A percentile compares a stretch with the other conserved stretches of the same genome.
Conservation (phyloP, 2,888 invertebrate species). For the Lithophane ornitopus region DNA sequence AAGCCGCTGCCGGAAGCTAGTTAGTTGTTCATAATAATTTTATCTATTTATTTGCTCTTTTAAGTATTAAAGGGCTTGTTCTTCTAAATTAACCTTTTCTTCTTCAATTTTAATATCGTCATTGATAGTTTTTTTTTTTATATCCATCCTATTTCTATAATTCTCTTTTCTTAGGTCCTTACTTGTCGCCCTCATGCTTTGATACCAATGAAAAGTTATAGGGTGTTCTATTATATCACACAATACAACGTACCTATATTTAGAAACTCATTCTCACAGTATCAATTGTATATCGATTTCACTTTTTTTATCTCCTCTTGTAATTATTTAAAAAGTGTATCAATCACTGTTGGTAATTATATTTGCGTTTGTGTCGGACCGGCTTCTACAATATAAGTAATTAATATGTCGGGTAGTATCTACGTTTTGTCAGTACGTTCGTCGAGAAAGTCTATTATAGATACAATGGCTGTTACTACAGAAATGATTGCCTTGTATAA, state of each 20-base stretch:
- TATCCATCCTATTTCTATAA: background rate
- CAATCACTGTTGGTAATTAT: conserved; percentile 65
- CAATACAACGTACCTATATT: conserved; percentile 42
- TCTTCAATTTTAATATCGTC: background rate
- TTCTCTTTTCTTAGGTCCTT: background rate
- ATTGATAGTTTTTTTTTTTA: background rate
- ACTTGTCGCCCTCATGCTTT: background rate
- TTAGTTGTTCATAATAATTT: background rate
- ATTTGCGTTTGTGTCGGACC: conserved; percentile 56
- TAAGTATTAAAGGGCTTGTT: background rate
- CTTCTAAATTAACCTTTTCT: background rate
- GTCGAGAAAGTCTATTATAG: conserved; percentile 79
- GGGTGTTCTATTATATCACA: conserved; percentile 20
- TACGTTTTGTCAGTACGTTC: conserved; percentile 59
- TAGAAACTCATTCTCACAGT: conserved; percentile 59
- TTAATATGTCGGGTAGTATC: conserved; percentile 68
- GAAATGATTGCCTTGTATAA: conserved; percentile 72
- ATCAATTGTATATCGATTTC: conserved; percentile 65
- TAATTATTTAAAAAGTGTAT: conserved; percentile 65
- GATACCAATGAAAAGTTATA: background rate
- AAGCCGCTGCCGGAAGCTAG: too few species aligned
- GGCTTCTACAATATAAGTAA: conserved; percentile 67
- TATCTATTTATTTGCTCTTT: background rate
- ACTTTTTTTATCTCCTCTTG: conserved; percentile 57
- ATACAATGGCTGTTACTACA: conserved; percentile 67